phyloP scores from a whole-genome alignment of 2,888 invertebrate genomes.

The Synergus laeviventris region DNA sequence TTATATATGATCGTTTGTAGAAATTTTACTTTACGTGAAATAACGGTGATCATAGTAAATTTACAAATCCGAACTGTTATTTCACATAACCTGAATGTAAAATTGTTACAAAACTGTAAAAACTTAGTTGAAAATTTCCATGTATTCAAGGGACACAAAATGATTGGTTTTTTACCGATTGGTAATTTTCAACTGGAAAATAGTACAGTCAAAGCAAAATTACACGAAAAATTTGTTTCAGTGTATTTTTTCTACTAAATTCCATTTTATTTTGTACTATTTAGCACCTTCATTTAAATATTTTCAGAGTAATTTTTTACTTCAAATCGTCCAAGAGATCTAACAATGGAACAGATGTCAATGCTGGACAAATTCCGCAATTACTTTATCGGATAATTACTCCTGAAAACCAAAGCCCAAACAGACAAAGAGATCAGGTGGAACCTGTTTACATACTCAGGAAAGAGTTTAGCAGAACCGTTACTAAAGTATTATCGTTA shows the following conservation, averaged over 20 bases:
- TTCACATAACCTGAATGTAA: too few relatives aligned
- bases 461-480: constrained; percentile 90
- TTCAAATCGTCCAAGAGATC: constrained; percentile 98
- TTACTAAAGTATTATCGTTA: constrained; percentile 80
- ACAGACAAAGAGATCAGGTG: constrained; percentile 77
- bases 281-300: not conserved
- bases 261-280: not conserved
- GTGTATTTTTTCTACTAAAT: constrained; percentile 32
- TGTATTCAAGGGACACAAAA: too few relatives aligned
- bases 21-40: too few relatives aligned
- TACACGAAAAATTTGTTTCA: too few relatives aligned
- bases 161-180: too few relatives aligned
- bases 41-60: too few relatives aligned
- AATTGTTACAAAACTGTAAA: too few relatives aligned
- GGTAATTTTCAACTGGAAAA: too few relatives aligned
- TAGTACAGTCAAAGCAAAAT: too few relatives aligned
- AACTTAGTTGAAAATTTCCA: too few relatives aligned
- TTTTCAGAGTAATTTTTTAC: constrained; percentile 86
- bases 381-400: constrained; percentile 85
- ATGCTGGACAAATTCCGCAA: constrained; percentile 98
- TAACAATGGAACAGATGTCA: constrained; percentile 98
- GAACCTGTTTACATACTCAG: constrained; percentile 92
- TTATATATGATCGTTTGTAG: too few relatives aligned
- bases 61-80: too few relatives aligned
- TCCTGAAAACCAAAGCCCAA: constrained; percentile 81